phyloP scores from a whole-genome alignment of 2,797 vertebrate genomes.

The Pseudotriccus pelzelni region DNA sequence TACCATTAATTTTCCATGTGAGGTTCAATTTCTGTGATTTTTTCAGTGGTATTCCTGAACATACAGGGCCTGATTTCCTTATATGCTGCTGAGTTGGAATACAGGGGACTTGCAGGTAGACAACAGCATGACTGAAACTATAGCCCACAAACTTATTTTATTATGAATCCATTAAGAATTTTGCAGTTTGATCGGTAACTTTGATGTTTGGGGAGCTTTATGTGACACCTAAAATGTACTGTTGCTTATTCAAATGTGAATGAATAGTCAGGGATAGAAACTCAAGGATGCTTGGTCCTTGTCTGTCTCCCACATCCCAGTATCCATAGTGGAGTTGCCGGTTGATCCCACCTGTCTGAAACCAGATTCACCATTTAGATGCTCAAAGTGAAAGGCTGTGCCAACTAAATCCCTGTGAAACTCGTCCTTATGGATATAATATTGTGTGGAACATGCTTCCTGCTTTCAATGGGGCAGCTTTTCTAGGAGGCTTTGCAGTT shows the following conservation, averaged over 20 bases:
- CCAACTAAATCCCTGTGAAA: not conserved
- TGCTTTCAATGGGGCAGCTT: not conserved
- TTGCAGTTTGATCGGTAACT: not conserved
- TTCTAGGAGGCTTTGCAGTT: conserved; percentile 28
- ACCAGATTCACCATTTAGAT: accelerated
- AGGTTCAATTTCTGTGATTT: not conserved
- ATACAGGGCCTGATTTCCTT: not conserved
- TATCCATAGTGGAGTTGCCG: not conserved
- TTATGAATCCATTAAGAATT: not conserved
- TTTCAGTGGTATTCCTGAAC: not conserved
- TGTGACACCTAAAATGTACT: not conserved
- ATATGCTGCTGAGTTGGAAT: not conserved
- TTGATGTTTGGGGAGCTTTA: not conserved
- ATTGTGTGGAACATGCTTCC: not conserved
- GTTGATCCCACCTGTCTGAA: not conserved
- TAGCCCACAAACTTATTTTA: not conserved
- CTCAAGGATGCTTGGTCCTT: not conserved
- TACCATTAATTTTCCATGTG: conserved; percentile 5
- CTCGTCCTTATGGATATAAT: not conserved
- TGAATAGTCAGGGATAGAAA: not conserved
- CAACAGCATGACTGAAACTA: not conserved
- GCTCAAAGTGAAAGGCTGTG: not conserved
- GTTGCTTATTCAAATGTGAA: not conserved
- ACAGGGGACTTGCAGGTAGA: not conserved
- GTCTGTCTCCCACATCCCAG: not conserved